Base-by-base conservation (phyloP, 2,113 vertebrate genomes). In the Panurus biarmicus region DNA sequence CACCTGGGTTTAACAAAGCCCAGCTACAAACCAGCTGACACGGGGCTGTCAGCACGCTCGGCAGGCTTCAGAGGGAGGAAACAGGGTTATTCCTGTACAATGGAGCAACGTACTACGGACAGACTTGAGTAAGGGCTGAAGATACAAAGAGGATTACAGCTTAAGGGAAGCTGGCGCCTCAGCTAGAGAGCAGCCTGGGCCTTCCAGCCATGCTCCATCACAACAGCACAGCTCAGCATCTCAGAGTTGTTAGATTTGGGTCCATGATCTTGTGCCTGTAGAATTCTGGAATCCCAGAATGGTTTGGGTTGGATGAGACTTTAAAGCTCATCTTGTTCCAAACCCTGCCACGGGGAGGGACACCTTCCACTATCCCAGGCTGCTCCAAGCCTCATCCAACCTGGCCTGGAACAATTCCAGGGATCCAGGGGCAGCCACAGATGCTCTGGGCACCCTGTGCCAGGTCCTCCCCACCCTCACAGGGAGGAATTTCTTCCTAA, bases 291-390 rank as follows among this genome's bases (percentile, higher is more conserved):
- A 60, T 33, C 36, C 11, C 45, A 29, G 53, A 12, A n/a, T 12
- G 38, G 13, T 25, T 40, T 67, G 14, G 4, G 6, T 15, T 53
- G n/a, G 45, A 60, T 3, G 4, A 16, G 45, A 40, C 3, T 28
- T 53, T 25, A 47, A 67, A 80, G 10, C 5, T 29, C 23, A 44
- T 58, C 14, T 13, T 6, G 2, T 65, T 26, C 75, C 18, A 50
- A 1, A 4, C 21, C 13, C 35, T 64, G 48, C 21, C 35, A 18
- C 8, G 11, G 26, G 14, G 21, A 64, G 25, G 36, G 22, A 24
- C 33, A n/a, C 6, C 23, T 73, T 4, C 31, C 5, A 5, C 23
- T 1, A 0, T 1, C 2, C 6, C 45, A 74, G 20, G 38, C 0
- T 58, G 36, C 45, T 66, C 33, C 33, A 51, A 33, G 19, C 12